These are phyloP conservation scores for Eueremaeus valkanovi DNA, from an alignment of 2,888 invertebrate genomes.

Conservation along the genomic window DNA sequence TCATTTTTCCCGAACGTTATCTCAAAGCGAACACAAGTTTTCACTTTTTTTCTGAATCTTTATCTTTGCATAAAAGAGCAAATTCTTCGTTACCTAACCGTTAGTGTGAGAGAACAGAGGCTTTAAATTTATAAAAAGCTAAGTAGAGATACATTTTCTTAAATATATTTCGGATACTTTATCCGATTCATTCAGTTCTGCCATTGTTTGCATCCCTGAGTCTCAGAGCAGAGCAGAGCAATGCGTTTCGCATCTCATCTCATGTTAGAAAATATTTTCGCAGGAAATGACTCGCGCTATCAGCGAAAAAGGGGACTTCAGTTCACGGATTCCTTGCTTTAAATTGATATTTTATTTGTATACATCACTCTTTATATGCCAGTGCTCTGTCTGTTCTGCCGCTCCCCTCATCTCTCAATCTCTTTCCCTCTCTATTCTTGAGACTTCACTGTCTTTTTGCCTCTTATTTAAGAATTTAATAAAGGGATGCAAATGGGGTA, in stretches of 20 bases:
- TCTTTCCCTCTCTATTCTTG: neutral
- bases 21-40: too few species aligned
- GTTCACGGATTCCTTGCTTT: neutral
- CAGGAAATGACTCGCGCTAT: conserved; percentile 19
- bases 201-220: conserved; percentile 1
- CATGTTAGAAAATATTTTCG: neutral
- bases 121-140: neutral
- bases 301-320: neutral
- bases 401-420: too few species aligned
- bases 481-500: neutral
- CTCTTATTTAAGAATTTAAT: conserved; percentile 18
- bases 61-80: too few species aligned
- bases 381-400: neutral
- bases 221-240: neutral
- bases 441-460: neutral
- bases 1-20: too few species aligned
- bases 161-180: neutral
- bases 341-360: conserved; percentile 22
- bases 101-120: neutral
- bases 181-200: neutral
- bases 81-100: neutral
- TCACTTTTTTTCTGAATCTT: too few species aligned
- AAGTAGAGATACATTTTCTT: neutral
- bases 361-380: too few species aligned
- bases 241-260: neutral